Evolutionary conservation across 2,797 vertebrate genomes (phyloP), one percentile per base, ranked within the genome.

Genomic region (Coregonus sp.): DNA sequence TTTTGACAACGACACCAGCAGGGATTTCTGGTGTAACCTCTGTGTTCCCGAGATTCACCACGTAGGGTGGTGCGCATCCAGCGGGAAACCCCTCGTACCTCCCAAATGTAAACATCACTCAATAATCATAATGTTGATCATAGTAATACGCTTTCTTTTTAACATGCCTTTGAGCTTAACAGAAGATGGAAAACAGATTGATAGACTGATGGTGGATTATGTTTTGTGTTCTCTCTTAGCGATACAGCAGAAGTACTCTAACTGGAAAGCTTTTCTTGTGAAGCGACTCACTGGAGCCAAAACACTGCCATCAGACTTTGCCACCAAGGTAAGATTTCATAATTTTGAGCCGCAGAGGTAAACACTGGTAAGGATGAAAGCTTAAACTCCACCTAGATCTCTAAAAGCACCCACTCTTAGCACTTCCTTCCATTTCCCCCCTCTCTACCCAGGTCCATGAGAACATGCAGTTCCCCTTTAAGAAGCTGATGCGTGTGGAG

Each of bases 201-300:
- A 33, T 33, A 15, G 14, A 15, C 31, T 72, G 25, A 35, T 69
- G 75, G 3, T 50, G 9, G 47, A 40, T n/a, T 0, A 12, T 37
- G 40, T 47, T 65, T 68, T 77, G 20, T 75, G 90, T 85, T 83
- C 85, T 88, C 85, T 72, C 40, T 47, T 82, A 99, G 98, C 96
- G 85, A 98, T 99, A 93, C 98, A 99, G 87, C 96, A 98, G 92
- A 99, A 98, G 90, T 98, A 96, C 89, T 96, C 97, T 85, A 99
- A 99, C 96, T 99, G 98, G 98, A 99, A 99, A 96, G 94, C 93
- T 85, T 97, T 98, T 95, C 95, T 99, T 80, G 96, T 99, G 90
- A 99, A 98, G 94, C 95, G 97, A 93, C 96, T 99, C 89, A 99
- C 98, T 92, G 98, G 98, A 96, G 96, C 97, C 91, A 99, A 99